Conservation (phyloP, 2,888 invertebrate species). For the Theodoxus fluviatilis region DNA sequence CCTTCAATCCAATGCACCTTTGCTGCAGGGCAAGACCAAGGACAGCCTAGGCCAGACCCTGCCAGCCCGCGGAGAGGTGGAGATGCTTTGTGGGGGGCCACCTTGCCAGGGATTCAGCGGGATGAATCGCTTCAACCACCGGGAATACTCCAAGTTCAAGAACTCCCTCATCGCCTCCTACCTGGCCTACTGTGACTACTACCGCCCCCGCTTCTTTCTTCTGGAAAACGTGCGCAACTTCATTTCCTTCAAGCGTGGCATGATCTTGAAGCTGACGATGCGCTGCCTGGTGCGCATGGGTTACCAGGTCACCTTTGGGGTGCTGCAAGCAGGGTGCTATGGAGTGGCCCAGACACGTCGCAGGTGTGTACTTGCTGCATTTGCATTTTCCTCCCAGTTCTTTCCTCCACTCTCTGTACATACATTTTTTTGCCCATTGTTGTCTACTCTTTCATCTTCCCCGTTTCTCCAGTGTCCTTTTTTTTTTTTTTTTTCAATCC, state of each 20-base stretch:
- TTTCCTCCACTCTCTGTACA: background rate
- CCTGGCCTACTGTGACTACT: conserved; percentile 85
- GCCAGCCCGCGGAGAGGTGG: conserved; percentile 78
- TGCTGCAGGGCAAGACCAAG: conserved; percentile 59
- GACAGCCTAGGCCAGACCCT: conserved; percentile 67
- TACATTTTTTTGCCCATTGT: background rate
- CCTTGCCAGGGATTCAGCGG: conserved; percentile 90
- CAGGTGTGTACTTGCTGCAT: conserved; percentile 65
- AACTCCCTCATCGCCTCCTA: conserved; percentile 84
- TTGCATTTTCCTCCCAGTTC: background rate
- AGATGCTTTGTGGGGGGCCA: conserved; percentile 84
- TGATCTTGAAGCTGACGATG: conserved; percentile 82
- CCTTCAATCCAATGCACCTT: background rate
- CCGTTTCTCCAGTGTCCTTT: too few species aligned
- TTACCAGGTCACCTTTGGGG: conserved; percentile 85
- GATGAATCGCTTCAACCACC: conserved; percentile 85
- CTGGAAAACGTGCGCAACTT: conserved; percentile 88
- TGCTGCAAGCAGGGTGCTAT: conserved; percentile 86
- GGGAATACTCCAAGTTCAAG: conserved; percentile 85
- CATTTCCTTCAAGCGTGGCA: conserved; percentile 80
- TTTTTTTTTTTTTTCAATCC: too few species aligned
- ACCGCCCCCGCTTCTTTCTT: conserved; percentile 82
- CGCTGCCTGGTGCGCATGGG: conserved; percentile 82
- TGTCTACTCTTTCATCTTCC: too few species aligned
- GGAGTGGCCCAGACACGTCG: conserved; percentile 84